Base-by-base conservation (phyloP, 2,113 vertebrate genomes). In the Pteropus alecto region DNA sequence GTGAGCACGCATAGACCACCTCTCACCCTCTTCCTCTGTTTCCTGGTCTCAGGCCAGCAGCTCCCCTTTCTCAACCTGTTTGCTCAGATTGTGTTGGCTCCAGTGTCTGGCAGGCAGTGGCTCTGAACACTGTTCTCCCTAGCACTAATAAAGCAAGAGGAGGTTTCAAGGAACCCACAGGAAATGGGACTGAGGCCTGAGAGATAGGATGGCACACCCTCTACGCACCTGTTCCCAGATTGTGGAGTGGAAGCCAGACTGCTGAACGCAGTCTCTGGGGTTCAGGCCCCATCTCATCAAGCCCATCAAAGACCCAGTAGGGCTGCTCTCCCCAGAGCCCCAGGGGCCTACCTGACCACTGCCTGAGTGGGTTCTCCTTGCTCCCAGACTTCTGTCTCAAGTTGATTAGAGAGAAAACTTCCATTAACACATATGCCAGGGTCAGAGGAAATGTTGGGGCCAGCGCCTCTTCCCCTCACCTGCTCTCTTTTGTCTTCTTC, bases 91-190 rank as follows among this genome's bases (percentile, higher is more conserved):
- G 51, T 60, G 82, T 87, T 74, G 43, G 67, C 51, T 38, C 61
- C 46, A 18, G 30, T n/a, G 90, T 90, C 79, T 90, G 91, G 87
- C 68, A 95, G 91, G 35, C 7, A 5, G 76, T 24, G 38, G 33
- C 43, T 86, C 79, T 93, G 90, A 86, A 60, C 48, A 76, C 51
- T 71, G 67, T 90, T 83, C 68, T 91, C 51, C 43, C 48, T 7
- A 48, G 74, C 24, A 28, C 90, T 87, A 15, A 70, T 22, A 43
- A 67, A 70, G 15, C 87, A 43, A 0, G 5, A n/a, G 54, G 73
- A 87, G 22, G 79, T 87, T 93, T 93, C 87, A 65, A 91, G 87
- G 38, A 82, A 82, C 74, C 43, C 82, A 48, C 1, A 10, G 67
- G 33, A 95, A 93, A 61, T 3, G 4, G 82, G 58, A 33, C 21